Conservation (phyloP, 2,797 vertebrate species). For the Cuculus canorus region DNA sequence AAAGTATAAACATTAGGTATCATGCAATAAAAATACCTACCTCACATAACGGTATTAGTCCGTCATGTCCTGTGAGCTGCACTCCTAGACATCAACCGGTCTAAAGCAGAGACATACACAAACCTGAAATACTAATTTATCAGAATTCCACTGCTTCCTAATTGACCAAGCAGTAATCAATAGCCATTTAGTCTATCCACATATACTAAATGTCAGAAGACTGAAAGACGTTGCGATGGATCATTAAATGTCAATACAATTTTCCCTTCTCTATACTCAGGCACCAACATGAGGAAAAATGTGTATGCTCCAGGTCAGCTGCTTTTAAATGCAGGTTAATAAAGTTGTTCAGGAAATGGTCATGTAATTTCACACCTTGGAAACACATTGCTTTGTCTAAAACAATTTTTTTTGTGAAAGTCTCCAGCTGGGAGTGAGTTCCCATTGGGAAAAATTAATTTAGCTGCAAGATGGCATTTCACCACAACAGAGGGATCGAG, state of each 20-base stretch:
- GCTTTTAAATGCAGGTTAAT: background rate
- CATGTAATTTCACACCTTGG: background rate
- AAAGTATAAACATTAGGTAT: background rate
- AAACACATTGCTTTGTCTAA: background rate
- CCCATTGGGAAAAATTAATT: background rate
- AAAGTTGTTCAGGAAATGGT: background rate
- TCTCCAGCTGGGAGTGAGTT: background rate
- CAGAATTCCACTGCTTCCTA: background rate
- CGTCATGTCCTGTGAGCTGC: background rate
- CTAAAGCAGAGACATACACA: background rate
- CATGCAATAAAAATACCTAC: background rate
- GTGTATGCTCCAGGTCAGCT: background rate
- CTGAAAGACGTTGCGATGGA: background rate
- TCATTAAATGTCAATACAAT: background rate
- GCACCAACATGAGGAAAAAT: background rate
- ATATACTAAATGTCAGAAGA: background rate
- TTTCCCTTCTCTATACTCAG: background rate
- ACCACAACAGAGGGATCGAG: background rate
- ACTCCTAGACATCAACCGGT: background rate
- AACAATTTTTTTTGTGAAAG: background rate
- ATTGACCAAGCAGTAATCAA: background rate
- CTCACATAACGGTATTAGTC: background rate
- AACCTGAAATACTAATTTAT: background rate
- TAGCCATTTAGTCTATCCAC: background rate
- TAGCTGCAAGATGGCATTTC: background rate